Conservation (phyloP, 2,888 invertebrate genomes). For the Rapana venosa region DNA sequence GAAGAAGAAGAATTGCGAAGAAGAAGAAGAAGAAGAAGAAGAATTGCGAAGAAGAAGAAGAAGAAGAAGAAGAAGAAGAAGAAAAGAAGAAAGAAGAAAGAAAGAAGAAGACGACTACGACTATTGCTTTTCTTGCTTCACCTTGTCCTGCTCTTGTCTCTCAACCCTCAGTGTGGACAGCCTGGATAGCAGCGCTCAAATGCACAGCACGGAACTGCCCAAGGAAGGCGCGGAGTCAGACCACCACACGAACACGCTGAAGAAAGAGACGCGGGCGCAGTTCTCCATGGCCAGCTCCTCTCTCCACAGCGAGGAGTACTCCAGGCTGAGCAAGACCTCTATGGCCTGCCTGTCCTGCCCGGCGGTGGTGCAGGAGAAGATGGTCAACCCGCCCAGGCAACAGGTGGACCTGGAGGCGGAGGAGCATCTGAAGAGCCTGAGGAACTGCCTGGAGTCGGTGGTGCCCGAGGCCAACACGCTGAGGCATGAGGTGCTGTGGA, state of each 20-base stretch:
- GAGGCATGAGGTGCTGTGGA: conserved; percentile 73
- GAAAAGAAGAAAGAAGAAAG: too few relatives aligned
- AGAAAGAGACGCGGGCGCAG: neutral
- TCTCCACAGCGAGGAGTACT: neutral
- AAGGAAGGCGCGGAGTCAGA: too few relatives aligned
- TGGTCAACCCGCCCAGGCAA: neutral
- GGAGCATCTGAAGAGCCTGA: conserved; percentile 60
- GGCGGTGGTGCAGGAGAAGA: neutral
- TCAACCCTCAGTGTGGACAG: neutral
- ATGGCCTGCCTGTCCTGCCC: neutral
- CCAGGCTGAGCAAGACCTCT: neutral
- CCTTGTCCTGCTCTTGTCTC: too few relatives aligned
- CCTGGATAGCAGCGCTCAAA: too few relatives aligned
- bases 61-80: too few relatives aligned
- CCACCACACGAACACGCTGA: too few relatives aligned
- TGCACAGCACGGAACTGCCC: too few relatives aligned
- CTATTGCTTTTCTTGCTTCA: too few relatives aligned
- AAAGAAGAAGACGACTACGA: too few relatives aligned
- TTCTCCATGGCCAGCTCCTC: neutral
- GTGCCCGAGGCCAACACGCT: conserved; percentile 60
- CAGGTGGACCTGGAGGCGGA: conserved; percentile 61
- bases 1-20: too few relatives aligned
- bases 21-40: too few relatives aligned
- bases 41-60: too few relatives aligned
- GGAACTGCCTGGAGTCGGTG: conserved; percentile 56